Percentiles rank a stretch among this genome's conserved stretches.
These are phyloP conservation scores for Caenorhabditis becei DNA, from an alignment of 2,888 invertebrate genomes.

Conservation along the genomic window DNA sequence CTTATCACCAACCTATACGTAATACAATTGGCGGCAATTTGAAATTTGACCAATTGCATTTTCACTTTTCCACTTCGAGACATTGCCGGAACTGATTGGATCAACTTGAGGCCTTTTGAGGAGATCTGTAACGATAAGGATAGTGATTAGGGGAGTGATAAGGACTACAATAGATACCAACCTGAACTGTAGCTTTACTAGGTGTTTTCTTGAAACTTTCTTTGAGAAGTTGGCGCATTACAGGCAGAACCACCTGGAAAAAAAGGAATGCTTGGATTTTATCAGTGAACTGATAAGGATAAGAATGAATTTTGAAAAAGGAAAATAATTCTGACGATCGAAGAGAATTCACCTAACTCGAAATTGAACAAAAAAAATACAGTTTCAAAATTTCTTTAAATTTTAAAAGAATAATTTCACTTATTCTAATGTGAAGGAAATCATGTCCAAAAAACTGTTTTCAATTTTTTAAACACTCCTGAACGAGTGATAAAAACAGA, in stretches of 20 bases:
- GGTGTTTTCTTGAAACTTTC: conserved; percentile 73
- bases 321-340: too few relatives aligned
- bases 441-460: too few relatives aligned
- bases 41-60: conserved; percentile 89
- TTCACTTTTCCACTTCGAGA: conserved; percentile 81
- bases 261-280: background rate
- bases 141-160: background rate
- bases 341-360: too few relatives aligned
- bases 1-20: conserved; percentile 84
- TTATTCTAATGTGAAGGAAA: too few relatives aligned
- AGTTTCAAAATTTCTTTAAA: background rate
- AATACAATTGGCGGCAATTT: conserved; percentile 94
- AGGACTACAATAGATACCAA: too few relatives aligned
- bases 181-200: conserved; percentile 80
- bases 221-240: conserved; percentile 74
- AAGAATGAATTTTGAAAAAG: too few relatives aligned
- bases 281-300: background rate
- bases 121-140: conserved; percentile 82
- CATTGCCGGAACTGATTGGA: conserved; percentile 87
- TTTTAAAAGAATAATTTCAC: too few relatives aligned
- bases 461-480: too few relatives aligned
- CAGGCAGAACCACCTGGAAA: conserved; percentile 75
- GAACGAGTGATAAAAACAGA: too few relatives aligned
- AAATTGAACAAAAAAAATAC: too few relatives aligned
- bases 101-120: conserved; percentile 94